Base-by-base conservation (phyloP, 2,888 invertebrate species). In the Epirrita christyi region DNA sequence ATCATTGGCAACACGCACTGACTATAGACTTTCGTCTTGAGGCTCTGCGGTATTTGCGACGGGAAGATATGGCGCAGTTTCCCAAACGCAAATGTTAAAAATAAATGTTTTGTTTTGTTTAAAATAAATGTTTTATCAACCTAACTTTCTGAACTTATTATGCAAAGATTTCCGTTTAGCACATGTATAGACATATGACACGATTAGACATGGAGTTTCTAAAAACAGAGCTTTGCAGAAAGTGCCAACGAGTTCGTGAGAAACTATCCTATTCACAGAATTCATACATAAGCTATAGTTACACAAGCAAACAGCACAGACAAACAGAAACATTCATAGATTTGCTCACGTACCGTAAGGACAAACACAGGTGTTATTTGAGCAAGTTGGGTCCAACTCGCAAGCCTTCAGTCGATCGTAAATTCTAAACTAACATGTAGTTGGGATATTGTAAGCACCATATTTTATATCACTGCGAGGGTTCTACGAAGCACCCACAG, bases 311-410 rank as follows among this genome's bases (percentile, higher is more conserved):
- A 46, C 37, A 44, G 9, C 29, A 14, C 49, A 55, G 34, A 43
- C 54, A 55, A 50, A 54, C 41, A 53, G 29, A 53, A 53, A 50
- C 47, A 50, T 49, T 41, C 42, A 53, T 43, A 55, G 50, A 50
- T 59, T 59, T 49, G 49, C 53, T 37, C 53, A 44, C 46, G 45
- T 46, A 50, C 32, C 41, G 49, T 42, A 49, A 54, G 42, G 32
- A 42, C 32, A 54, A 54, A 50, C 53, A 58, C 40, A 48, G 49
- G 37, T 51, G 42, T 56, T 46, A 34, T 53, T 43, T 38, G 44
- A 34, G 28, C 14, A 13, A 48, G 43, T 21, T 34, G 28, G n/a
- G 11, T 41, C 50, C 47, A 36, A 29, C 48, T 37, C 29, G 21
- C 48, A 9, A 53, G 15, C 21, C 10, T 34, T 38, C 27, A 29